Base-by-base conservation (phyloP, 2,113 vertebrate species). In the Hemichromis elongatus region DNA sequence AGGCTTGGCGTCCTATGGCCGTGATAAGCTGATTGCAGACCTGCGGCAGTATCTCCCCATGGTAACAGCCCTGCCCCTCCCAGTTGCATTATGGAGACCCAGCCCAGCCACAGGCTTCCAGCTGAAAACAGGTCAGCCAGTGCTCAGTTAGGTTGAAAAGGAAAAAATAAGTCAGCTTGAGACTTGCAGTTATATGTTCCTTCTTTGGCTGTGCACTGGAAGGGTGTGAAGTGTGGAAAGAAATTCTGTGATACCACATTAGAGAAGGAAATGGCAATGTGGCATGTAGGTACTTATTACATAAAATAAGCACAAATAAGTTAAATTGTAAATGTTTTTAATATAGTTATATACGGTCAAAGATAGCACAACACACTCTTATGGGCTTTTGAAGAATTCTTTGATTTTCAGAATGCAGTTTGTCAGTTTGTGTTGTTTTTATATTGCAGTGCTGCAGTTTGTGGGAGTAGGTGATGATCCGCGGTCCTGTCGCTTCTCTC, bases 391-490 rank as follows among this genome's bases (percentile, higher is more conserved):
- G 45, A 75, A 75, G 26, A 52, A 75, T 33, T 75, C 26, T 52
- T 75, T 75, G 45, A 52, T 75, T 75, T 75, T 75, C 70, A 52
- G 42, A 28, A 18, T 52, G 26, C 26, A 53, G 55, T 59, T 63
- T 84, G 13, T 79, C 56, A 78, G 45, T 52, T 89, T 35, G 63
- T 89, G 37, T 50, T 57, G 18, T 87, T 50, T 88, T 5, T 75
- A n/a, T 90, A 66, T 84, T 96, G 37, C 90, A 99, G 99, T 99
- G 90, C 95, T 99, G 82, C 97, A 99, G 95, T 99, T 99, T 93
- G 97, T 99, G 93, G 97, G 97, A 70, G 94, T 96, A 1, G 96
- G 95, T 2, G 97, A 98, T 90, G 97, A 99, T 50, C 97, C 98
- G 19, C 96, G 97, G 37, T 98, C 97, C 14, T 99, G 99, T 94